A percentile compares a stretch with the other conserved stretches of the same genome.
Conservation (phyloP, 1,140 invertebrate genomes). For the Zaprionus lachaisei region DNA sequence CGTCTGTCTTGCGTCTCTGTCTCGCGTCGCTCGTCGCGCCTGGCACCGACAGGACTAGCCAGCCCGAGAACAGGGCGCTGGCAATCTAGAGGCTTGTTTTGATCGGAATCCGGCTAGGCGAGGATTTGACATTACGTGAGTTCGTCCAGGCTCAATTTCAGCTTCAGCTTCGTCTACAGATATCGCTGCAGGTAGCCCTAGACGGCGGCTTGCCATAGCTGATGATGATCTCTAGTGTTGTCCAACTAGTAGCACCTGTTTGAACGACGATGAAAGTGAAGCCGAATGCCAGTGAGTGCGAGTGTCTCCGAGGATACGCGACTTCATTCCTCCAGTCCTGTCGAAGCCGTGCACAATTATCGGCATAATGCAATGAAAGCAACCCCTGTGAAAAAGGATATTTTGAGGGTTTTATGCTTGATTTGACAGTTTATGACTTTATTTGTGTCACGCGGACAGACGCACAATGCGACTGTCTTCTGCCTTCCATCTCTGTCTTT, state of each 20-base stretch:
- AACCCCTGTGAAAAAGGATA: conserved; percentile 65
- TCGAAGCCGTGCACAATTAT: conserved; percentile 67
- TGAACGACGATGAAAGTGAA: conserved; percentile 60
- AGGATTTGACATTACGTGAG: conserved; percentile 67
- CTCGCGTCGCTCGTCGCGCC: conserved; percentile 27
- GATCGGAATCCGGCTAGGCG: conserved; percentile 70
- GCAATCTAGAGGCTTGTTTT: conserved; percentile 78
- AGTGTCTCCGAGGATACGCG: conserved; percentile 20
- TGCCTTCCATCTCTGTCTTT: conserved; percentile 16
- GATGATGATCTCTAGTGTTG: conserved; percentile 65
- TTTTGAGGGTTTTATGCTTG: conserved; percentile 75
- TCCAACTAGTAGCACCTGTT: conserved; percentile 77
- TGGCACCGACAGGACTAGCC: conserved; percentile 68
- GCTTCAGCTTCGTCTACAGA: neutral
- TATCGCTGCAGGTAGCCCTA: conserved; percentile 33
- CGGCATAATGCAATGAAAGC: conserved; percentile 69
- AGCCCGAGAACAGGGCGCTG: conserved; percentile 27
- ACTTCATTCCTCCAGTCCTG: conserved; percentile 25
- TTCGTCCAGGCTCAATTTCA: conserved; percentile 24
- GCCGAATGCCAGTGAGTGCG: conserved; percentile 13
- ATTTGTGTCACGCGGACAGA: conserved; percentile 50
- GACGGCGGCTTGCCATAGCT: conserved; percentile 48
- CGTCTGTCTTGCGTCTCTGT: conserved; percentile 16
- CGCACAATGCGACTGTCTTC: conserved; percentile 10
- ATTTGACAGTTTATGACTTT: conserved; percentile 78